A percentile compares a stretch with the other conserved stretches of the same genome.
Conservation (phyloP, 2,113 vertebrate genomes). For the Alligator sinensis region DNA sequence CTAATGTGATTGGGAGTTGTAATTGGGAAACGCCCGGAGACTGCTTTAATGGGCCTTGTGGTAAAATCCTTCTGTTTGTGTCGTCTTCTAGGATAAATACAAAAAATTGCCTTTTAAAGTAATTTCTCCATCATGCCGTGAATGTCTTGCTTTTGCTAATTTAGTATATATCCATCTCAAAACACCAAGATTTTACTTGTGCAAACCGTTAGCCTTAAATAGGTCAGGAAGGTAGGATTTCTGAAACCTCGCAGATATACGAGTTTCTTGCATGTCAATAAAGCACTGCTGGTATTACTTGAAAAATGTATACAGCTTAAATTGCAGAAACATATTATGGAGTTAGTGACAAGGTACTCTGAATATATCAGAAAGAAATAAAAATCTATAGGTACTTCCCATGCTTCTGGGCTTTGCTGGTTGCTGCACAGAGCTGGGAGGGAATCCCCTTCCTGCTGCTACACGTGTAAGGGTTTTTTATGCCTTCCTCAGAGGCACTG, state of each 20-base stretch:
- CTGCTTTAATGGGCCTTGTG: no score
- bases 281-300: no score
- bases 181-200: background rate
- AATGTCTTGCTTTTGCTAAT: background rate
- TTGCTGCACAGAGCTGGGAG: no score
- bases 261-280: background rate
- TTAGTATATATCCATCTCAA: background rate
- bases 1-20: background rate
- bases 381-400: background rate
- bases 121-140: background rate
- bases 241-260: background rate
- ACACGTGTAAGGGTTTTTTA: no score
- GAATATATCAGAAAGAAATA: background rate
- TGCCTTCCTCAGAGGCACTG: no score
- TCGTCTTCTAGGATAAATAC: background rate
- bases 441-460: no score
- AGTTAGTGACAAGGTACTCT: background rate
- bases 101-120: no score
- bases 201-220: background rate
- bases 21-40: background rate
- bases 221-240: background rate
- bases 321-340: background rate
- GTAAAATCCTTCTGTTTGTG: background rate
- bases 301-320: background rate
- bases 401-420: no score